A percentile compares a stretch with the other conserved stretches of the same genome.
phyloP scores from a whole-genome alignment of 2,797 vertebrate genomes.

The Ptychadena robeensis region DNA sequence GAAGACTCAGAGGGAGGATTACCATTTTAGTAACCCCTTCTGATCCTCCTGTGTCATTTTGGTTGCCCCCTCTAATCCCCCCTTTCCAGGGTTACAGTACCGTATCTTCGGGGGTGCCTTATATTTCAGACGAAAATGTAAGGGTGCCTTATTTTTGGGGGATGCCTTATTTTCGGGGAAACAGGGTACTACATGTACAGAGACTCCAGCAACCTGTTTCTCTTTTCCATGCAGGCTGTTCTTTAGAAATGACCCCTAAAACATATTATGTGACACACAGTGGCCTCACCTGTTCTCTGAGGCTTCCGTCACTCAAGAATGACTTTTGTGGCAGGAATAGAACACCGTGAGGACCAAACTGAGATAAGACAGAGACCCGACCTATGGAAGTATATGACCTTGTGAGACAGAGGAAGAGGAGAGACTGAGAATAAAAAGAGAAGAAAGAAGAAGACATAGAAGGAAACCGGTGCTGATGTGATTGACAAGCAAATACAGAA shows the following conservation, averaged over 20 bases:
- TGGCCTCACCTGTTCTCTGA: constrained; percentile 89
- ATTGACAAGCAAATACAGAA: neutral
- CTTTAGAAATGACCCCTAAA: no score
- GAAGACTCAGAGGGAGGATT: no score
- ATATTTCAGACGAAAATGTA: no score
- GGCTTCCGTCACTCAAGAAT: constrained; percentile 92
- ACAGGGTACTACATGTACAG: neutral
- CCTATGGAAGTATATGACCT: constrained; percentile 73
- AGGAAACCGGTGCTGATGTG: neutral
- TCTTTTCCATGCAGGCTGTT: neutral
- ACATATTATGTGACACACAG: neutral
- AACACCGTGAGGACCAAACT: constrained; percentile 91
- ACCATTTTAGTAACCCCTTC: no score
- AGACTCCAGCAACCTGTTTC: neutral
- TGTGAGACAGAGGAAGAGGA: neutral
- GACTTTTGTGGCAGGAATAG: constrained; percentile 93
- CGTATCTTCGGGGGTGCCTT: no score
- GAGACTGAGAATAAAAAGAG: neutral
- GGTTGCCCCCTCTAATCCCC: no score
- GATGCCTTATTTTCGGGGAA: no score
- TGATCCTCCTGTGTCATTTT: no score
- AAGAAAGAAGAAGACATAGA: neutral
- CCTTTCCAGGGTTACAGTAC: no score
- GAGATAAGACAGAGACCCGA: constrained; percentile 83
- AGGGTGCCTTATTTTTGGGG: no score